Evolutionary conservation across 2,113 vertebrate genomes (phyloP).

Genomic region (human): DNA sequence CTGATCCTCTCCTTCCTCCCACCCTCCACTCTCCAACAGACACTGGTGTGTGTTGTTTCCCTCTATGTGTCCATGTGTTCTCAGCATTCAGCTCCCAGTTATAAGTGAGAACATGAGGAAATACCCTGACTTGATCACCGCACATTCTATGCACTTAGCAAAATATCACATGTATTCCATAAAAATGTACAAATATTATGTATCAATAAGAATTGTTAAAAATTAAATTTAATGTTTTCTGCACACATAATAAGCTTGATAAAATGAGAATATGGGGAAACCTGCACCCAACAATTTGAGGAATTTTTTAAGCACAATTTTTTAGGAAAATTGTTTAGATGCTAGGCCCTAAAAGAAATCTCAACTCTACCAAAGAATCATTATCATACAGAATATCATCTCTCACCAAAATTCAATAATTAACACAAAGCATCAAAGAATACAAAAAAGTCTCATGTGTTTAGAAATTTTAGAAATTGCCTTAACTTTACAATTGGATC

Average conservation of each 20-base stretch:
- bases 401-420: neutral
- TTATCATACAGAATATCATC: neutral
- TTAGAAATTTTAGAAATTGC: neutral
- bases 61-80: too few relatives aligned
- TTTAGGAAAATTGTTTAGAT: neutral
- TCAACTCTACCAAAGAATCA: neutral
- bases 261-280: neutral
- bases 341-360: neutral
- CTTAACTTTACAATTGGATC: neutral
- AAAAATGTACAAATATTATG: neutral
- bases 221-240: slow-evolving; percentile 34
- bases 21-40: too few relatives aligned
- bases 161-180: neutral
- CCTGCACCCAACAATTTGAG: neutral
- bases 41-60: too few relatives aligned
- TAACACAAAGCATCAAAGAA: slow-evolving; percentile 16
- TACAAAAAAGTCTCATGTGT: neutral
- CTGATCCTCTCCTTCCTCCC: too few relatives aligned
- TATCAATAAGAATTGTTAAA: neutral
- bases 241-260: neutral
- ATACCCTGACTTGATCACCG: neutral
- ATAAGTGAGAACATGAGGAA: too few relatives aligned
- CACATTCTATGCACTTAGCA: neutral
- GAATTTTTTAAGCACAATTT: slow-evolving; percentile 6
- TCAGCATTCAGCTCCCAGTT: too few relatives aligned